phyloP scores from a whole-genome alignment of 23 tunicate genomes.

The Oikopleura dioica region DNA sequence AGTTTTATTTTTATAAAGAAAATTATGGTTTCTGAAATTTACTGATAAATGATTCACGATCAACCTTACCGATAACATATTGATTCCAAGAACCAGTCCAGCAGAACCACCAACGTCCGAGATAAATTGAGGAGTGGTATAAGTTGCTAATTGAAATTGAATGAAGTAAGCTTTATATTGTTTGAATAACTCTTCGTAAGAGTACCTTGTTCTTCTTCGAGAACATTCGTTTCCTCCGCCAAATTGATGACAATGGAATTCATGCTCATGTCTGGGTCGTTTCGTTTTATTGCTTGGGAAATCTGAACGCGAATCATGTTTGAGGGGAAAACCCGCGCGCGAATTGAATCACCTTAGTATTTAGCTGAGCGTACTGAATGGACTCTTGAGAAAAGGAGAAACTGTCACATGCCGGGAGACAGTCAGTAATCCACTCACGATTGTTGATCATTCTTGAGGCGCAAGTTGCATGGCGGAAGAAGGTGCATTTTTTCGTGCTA shows the following conservation, averaged over 20 bases:
- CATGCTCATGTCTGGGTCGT: conserved; percentile 4
- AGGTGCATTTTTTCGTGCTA: neutral
- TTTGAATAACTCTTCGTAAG: too few relatives aligned
- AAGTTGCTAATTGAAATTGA: too few relatives aligned
- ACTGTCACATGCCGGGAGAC: conserved; percentile 1
- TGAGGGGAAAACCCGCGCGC: too few relatives aligned
- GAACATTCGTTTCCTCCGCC: neutral
- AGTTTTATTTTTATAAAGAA: too few relatives aligned
- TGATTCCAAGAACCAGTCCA: neutral
- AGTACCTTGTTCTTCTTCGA: conserved; percentile 1
- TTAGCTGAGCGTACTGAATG: too few relatives aligned
- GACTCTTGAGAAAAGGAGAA: neutral
- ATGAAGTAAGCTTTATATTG: too few relatives aligned
- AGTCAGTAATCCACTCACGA: neutral
- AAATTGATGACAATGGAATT: neutral
- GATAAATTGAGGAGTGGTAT: neutral
- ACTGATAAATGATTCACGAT: too few relatives aligned
- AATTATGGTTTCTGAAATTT: too few relatives aligned
- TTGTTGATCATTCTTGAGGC: conserved; percentile 8
- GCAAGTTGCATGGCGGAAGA: conserved; percentile 11
- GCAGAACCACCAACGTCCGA: conserved; percentile 10
- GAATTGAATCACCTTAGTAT: too few relatives aligned
- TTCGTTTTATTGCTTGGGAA: too few relatives aligned
- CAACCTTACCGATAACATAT: neutral
- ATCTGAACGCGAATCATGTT: too few relatives aligned